A percentile compares a stretch with the other conserved stretches of the same genome.
These are phyloP conservation scores for Acromyrmex heyeri DNA, from an alignment of 1,140 invertebrate species.

Conservation along the genomic window DNA sequence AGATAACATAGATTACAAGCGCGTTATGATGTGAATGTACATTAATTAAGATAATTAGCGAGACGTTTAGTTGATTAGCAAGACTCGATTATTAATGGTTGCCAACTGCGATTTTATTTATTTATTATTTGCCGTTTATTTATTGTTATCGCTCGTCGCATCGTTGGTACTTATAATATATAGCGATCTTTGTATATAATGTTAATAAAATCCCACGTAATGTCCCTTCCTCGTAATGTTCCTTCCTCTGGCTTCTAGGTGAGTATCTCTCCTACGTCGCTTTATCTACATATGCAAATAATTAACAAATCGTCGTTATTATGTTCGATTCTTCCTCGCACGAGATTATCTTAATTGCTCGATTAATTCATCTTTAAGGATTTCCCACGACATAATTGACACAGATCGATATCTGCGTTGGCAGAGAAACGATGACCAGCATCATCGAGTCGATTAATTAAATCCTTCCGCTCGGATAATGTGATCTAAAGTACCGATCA, in stretches of 20 bases:
- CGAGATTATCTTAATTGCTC: not conserved
- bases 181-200: constrained; percentile 63
- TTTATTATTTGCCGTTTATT: constrained; percentile 39
- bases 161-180: constrained; percentile 22
- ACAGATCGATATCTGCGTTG: constrained; percentile 1
- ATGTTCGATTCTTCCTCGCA: not conserved
- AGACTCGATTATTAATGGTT: not conserved
- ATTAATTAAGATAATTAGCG: constrained; percentile 46
- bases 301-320: constrained; percentile 4
- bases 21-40: constrained; percentile 10
- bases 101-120: constrained; percentile 53
- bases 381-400: not conserved
- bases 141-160: not conserved
- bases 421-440: constrained; percentile 4
- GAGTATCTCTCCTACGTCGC: constrained; percentile 36
- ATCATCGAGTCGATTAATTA: constrained; percentile 56
- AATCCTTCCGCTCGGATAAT: not conserved
- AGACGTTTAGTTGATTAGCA: constrained; percentile 13
- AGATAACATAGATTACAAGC: constrained; percentile 30
- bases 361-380: not conserved
- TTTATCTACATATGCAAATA: not conserved
- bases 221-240: constrained; percentile 38
- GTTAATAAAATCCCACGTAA: constrained; percentile 71
- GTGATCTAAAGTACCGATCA: not conserved
- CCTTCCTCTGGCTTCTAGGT: not conserved